These are phyloP conservation scores for Eustalomyia histrio DNA, from an alignment of 2,888 invertebrate genomes.

Conservation along the genomic window DNA sequence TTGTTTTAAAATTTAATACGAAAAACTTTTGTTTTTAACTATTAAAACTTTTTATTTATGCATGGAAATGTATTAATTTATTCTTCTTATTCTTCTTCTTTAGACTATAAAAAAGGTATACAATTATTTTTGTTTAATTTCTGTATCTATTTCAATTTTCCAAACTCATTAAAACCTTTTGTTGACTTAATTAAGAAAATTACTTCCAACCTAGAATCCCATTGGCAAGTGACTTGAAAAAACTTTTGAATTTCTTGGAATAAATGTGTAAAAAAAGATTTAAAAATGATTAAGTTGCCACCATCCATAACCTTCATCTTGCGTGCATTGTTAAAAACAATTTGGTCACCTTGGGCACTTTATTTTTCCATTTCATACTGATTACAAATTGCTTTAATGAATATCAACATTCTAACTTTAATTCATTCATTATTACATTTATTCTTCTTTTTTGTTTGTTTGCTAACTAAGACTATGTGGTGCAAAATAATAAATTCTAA, in stretches of 20 bases:
- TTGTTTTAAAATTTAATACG: too few relatives aligned
- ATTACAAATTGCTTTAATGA: slow-evolving; percentile 35
- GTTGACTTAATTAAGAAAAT: slow-evolving; percentile 48
- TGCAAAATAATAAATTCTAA: slow-evolving; percentile 37
- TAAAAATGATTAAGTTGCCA: slow-evolving; percentile 33
- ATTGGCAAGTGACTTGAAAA: slow-evolving; percentile 5
- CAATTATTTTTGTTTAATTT: slow-evolving; percentile 8
- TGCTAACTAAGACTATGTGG: slow-evolving; percentile 16
- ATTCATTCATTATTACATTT: slow-evolving; percentile 37
- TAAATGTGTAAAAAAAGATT: not conserved
- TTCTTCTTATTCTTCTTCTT: not conserved
- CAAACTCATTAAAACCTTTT: slow-evolving; percentile 48
- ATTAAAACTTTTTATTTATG: too few relatives aligned
- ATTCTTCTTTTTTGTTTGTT: not conserved
- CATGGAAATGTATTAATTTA: too few relatives aligned
- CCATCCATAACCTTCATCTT: not conserved
- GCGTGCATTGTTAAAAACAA: slow-evolving; percentile 16
- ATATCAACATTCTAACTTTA: slow-evolving; percentile 30
- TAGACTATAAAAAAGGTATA: not conserved
- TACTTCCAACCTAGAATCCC: slow-evolving; percentile 11
- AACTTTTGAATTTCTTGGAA: not conserved
- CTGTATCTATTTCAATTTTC: slow-evolving; percentile 45
- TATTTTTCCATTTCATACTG: not conserved
- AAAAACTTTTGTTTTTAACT: too few relatives aligned
- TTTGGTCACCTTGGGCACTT: slow-evolving; percentile 38